These are phyloP conservation scores for Drosophila tristis DNA, from an alignment of 1,140 invertebrate genomes.

Conservation along the genomic window DNA sequence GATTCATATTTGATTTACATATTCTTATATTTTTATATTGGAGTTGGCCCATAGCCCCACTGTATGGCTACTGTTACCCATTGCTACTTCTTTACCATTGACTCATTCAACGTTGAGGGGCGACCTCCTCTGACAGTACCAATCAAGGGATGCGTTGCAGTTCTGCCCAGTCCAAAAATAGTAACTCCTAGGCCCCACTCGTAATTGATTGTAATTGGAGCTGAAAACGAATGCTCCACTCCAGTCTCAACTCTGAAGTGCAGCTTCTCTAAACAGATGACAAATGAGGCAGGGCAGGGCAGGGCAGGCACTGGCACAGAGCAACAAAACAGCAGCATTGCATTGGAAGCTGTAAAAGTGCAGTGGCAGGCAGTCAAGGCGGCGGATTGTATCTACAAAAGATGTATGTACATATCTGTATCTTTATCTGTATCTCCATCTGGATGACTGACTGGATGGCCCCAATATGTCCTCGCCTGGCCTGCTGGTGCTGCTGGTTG, in stretches of 20 bases:
- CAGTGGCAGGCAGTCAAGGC: conserved; percentile 19
- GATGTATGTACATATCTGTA: conserved; percentile 10
- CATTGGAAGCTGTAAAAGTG: conserved; percentile 70
- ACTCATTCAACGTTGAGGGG: conserved; percentile 11
- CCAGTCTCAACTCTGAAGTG: conserved; percentile 9
- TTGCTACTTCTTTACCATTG: background rate
- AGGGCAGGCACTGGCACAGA: conserved; percentile 16
- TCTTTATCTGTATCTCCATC: conserved; percentile 25
- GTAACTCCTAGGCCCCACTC: conserved; percentile 11
- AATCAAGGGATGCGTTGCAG: conserved; percentile 12
- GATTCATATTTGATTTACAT: background rate
- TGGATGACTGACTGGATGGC: conserved; percentile 13
- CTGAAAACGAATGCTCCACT: conserved; percentile 18
- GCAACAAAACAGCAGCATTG: no score
- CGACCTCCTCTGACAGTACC: background rate
- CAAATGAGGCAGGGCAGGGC: conserved; percentile 11
- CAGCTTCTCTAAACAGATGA: conserved; percentile 45
- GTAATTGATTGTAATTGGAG: conserved; percentile 74
- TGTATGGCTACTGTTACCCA: background rate
- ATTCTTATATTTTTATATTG: background rate
- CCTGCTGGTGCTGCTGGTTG: conserved; percentile 22
- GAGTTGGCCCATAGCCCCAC: no score
- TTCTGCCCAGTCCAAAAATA: conserved; percentile 8
- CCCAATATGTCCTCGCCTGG: conserved; percentile 56
- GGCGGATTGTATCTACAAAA: conserved; percentile 27